Base-by-base conservation (phyloP, 53 echinoderm and acorn worm species). In the Astropecten irregularis region DNA sequence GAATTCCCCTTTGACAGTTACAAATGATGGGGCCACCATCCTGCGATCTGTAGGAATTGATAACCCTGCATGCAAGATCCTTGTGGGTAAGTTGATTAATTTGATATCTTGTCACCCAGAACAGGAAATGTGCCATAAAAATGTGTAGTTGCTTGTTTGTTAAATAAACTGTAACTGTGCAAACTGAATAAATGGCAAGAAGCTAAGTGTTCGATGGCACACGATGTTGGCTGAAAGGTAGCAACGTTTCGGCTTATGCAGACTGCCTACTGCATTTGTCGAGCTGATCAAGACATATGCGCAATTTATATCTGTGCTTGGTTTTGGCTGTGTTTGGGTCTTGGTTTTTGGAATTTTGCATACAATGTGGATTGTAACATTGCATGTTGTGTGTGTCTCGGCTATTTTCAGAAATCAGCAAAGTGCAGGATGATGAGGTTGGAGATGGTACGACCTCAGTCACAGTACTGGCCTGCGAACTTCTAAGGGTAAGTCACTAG, bases 371-470 rank as follows among this genome's bases (percentile, higher is more conserved):
- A n/a, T n/a, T n/a, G n/a, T n/a, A n/a, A n/a, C n/a, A n/a, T n/a
- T n/a, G n/a, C n/a, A n/a, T n/a, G n/a, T n/a, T 42, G 42, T 42
- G 4, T 51, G 42, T 31, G 30, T 71, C 32, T 20, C 50, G 20
- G 8, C 31, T 64, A 3, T 54, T 22, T 7, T 25, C 72, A 95
- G 96, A 95, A 14, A 95, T 95, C 82, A 95, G 96, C 65, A 91
- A 86, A 71, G 96, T 95, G 4, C 96, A 95, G 54, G 96, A 95
- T 89, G 96, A 95, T 84, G 96, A 95, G 76, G 93, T 95, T 3
- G 96, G 96, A 6, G 96, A 95, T 85, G 96, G 96, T 18, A 95
- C 96, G 3, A 95, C 96, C 4, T 95, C 96, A 11, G 96, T 95
- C 9, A 93, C 92, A 18, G 96, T 95, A 8, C 89, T 95, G 7